Base-by-base conservation (phyloP, 2,113 vertebrate species). In the Cryptomyrus ogoouensis region DNA sequence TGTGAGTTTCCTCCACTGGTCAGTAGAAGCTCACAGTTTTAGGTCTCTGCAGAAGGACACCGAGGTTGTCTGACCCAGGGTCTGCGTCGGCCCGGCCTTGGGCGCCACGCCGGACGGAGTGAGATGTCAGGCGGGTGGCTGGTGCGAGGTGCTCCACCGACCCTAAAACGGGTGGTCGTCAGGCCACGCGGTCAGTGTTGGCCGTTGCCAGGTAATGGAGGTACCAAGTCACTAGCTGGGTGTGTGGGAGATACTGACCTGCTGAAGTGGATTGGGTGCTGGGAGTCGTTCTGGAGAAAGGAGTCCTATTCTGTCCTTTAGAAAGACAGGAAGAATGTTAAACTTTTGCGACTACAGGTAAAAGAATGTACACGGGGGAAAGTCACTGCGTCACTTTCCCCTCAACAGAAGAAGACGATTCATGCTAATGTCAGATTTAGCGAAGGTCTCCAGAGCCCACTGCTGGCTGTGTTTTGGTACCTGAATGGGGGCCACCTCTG, bases 11-110 rank as follows among this genome's bases (percentile, higher is more conserved):
- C 44, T 83, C 5, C 12, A 5, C 24, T 27, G 84, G 9, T 19
- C 46, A 88, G 10, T 83, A 83, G 39, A 1, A 90, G 93, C 94
- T 94, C 91, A 94, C 94, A 49, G 93, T 94, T 92, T 94, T 96
- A 10, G 94, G 91, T 88, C 95, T 92, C 89, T 91, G 92, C 49
- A 89, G 90, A 66, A 90, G 93, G 53, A 56, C 83, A 91, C 88
- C 46, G 39, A 7, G 87, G 89, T 52, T 39, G 21, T 17, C 90
- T 70, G 90, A 91, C 90, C 87, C 47, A 46, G 89, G 15, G 39
- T 92, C 90, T 53, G 84, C 91, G 89, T 91, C 93, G 50, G 91
- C 91, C 90, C 90, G 91, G 46, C 92, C 87, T 13, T 92, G 90
- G 24, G 91, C 90, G 39, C 85, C 56, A 46, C 90, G 49, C 74